Percentiles rank a stretch among this genome's conserved stretches.
Evolutionary conservation across 2,888 invertebrate species (phyloP).

Genomic region (Heliothis peltigera): DNA sequence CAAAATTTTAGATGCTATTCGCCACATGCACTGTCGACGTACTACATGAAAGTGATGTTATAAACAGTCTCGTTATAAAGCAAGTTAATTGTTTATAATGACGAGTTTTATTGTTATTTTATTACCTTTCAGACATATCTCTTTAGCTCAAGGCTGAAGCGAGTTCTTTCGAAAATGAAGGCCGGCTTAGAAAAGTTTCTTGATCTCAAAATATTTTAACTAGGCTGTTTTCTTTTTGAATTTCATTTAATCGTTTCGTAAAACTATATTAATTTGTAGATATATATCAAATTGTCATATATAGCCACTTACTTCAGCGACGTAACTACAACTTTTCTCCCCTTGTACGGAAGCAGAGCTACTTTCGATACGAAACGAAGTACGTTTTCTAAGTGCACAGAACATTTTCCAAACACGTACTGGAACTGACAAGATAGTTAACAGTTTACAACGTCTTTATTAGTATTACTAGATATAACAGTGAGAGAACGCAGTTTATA

Average conservation of each 20-base stretch:
- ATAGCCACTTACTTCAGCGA: no score
- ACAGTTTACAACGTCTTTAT: conserved; percentile 32
- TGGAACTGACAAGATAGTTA: conserved; percentile 33
- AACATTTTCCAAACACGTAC: conserved; percentile 20
- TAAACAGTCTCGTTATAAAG: conserved; percentile 34
- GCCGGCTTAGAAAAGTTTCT: not conserved
- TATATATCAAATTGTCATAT: no score
- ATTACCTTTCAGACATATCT: conserved; percentile 12
- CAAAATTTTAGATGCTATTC: conserved; percentile 20
- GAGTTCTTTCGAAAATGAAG: conserved; percentile 1
- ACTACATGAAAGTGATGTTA: conserved; percentile 8
- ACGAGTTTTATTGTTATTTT: conserved; percentile 13
- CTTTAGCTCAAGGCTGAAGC: not conserved
- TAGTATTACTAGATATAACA: conserved; percentile 17
- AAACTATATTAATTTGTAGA: no score
- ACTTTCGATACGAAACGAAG: conserved; percentile 3
- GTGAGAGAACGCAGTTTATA: conserved; percentile 35
- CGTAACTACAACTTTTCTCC: not conserved
- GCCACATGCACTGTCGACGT: conserved; percentile 5
- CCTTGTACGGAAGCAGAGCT: not conserved
- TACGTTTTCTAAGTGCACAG: conserved; percentile 14
- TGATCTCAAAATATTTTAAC: not conserved
- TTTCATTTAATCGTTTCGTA: no score
- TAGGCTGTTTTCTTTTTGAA: no score
- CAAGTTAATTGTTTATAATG: conserved; percentile 4